Evolutionary conservation across 2,113 vertebrate genomes (phyloP).

Genomic region (Willisornis vidua): DNA sequence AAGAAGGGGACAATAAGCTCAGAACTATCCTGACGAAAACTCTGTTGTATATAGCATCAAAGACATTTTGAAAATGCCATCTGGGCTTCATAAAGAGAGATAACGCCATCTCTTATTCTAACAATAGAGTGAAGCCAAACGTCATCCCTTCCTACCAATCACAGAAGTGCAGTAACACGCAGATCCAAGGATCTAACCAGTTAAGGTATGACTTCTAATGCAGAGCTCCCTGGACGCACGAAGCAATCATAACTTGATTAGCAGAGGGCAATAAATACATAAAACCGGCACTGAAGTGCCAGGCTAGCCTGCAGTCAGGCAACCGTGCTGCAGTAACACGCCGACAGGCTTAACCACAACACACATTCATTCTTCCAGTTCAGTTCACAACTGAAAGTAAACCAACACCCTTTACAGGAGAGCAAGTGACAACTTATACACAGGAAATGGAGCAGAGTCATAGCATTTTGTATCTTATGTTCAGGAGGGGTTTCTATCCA

Average conservation of each 20-base stretch:
- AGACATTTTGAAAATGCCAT: neutral
- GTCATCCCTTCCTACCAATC: neutral
- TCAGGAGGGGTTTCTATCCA: neutral
- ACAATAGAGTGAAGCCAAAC: neutral
- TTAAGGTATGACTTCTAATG: neutral
- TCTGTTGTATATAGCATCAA: neutral
- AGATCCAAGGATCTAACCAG: neutral
- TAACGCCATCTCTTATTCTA: neutral
- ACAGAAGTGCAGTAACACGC: neutral
- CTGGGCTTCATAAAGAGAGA: neutral
- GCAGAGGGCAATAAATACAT: neutral
- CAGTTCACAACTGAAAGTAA: slow-evolving; percentile 16
- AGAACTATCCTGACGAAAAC: neutral
- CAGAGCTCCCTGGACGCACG: neutral
- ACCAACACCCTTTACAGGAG: neutral
- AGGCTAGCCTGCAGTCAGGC: slow-evolving; percentile 8
- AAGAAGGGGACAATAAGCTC: neutral
- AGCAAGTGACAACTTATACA: neutral
- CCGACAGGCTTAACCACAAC: slow-evolving; percentile 1
- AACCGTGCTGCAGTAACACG: neutral
- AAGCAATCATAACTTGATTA: neutral
- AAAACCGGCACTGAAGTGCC: neutral
- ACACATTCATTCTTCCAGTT: neutral
- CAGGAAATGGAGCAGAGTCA: neutral
- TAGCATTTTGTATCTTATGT: neutral